These are phyloP conservation scores for Diabrotica undecimpunctata DNA, from an alignment of 1,140 invertebrate genomes.

Conservation along the genomic window DNA sequence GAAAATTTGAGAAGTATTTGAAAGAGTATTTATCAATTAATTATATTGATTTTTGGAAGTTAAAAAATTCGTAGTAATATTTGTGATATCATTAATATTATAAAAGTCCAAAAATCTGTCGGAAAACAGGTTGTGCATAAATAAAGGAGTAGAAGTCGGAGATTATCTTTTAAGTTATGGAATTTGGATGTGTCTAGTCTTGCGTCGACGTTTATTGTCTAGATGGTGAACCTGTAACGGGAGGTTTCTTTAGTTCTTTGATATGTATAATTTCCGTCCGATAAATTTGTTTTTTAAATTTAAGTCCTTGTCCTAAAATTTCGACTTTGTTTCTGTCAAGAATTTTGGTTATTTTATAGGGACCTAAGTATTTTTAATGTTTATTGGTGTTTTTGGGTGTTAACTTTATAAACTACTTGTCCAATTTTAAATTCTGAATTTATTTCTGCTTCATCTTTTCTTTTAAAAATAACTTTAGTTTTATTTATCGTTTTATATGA, in stretches of 20 bases:
- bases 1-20: not conserved
- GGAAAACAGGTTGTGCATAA: constrained; percentile 19
- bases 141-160: constrained; percentile 25
- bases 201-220: no score
- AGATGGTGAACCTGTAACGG: no score
- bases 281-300: not conserved
- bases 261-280: not conserved
- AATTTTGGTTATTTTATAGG: not conserved
- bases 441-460: constrained; percentile 6
- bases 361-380: constrained; percentile 1
- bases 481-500: not conserved
- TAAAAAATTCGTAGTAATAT: constrained; percentile 8
- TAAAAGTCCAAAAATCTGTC: constrained; percentile 22
- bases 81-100: constrained; percentile 18
- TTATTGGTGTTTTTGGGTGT: constrained; percentile 7
- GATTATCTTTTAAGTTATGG: constrained; percentile 22
- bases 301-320: not conserved
- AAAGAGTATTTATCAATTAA: constrained; percentile 10
- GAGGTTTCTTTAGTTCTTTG: no score
- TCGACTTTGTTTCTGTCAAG: constrained; percentile 15
- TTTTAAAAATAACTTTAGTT: not conserved
- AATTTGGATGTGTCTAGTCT: not conserved
- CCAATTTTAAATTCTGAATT: constrained; percentile 14
- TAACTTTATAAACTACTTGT: not conserved
- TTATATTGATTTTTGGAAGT: constrained; percentile 17